Percentiles rank a stretch among this genome's conserved stretches.
phyloP scores from a whole-genome alignment of 37 sponge, comb jelly and placozoan species.

The Dysidea cf. avara region DNA sequence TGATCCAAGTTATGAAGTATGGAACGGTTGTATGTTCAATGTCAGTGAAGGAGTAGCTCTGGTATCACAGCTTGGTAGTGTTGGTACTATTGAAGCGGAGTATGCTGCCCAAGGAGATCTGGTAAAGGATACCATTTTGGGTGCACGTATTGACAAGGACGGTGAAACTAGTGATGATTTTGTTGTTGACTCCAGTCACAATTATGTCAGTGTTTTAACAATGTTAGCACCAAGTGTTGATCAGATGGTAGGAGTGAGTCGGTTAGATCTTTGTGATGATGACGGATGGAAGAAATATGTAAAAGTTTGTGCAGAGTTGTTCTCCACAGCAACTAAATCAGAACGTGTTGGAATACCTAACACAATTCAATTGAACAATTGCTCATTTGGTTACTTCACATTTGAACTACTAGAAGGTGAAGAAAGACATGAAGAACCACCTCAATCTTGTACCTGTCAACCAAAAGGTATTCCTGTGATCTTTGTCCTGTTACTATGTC shows the following conservation, averaged over 20 bases:
- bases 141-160: neutral
- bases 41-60: too few relatives aligned
- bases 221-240: slow-evolving; percentile 18
- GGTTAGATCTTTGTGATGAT: slow-evolving; percentile 31
- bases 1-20: slow-evolving; percentile 43
- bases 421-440: too few relatives aligned
- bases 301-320: slow-evolving; percentile 40
- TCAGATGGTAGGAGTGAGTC: slow-evolving; percentile 47
- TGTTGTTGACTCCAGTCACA: neutral
- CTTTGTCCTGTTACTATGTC: too few relatives aligned
- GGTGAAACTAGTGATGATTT: neutral
- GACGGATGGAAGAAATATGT: slow-evolving; percentile 32
- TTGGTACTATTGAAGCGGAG: slow-evolving; percentile 14
- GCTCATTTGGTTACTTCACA: too few relatives aligned
- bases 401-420: too few relatives aligned
- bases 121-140: slow-evolving; percentile 18
- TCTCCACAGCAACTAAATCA: slow-evolving; percentile 45
- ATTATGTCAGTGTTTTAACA: too few relatives aligned
- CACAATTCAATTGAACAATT: slow-evolving; percentile 35
- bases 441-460: too few relatives aligned
- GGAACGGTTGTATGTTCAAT: too few relatives aligned
- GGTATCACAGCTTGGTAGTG: slow-evolving; percentile 30
- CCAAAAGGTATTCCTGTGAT: too few relatives aligned
- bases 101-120: slow-evolving; percentile 17
- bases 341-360: slow-evolving; percentile 9